Conservation (phyloP, 64 coral and sea anemone species). For the Trachythela sp. region DNA sequence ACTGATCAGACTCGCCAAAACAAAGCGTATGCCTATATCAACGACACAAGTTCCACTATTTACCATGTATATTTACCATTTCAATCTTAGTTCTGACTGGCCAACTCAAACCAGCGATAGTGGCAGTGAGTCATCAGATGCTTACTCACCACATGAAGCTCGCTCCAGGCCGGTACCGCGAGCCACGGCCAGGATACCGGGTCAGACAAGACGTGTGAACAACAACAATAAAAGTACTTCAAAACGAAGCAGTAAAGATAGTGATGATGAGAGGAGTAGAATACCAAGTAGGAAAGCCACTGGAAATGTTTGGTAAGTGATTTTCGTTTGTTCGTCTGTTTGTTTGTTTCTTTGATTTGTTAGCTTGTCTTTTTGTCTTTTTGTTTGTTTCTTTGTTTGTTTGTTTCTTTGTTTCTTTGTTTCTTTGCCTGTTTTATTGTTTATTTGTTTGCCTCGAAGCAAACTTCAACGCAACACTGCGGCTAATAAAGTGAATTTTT, state of each 20-base stretch:
- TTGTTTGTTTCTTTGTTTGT: too few relatives aligned
- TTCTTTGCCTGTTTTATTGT: too few relatives aligned
- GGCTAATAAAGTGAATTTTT: too few relatives aligned
- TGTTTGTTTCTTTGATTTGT: background rate
- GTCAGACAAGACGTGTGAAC: slow-evolving; percentile 31
- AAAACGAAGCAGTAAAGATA: slow-evolving; percentile 39
- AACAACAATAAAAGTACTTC: slow-evolving; percentile 53
- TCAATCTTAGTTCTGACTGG: slow-evolving; percentile 75
- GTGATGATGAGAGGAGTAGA: slow-evolving; percentile 69
- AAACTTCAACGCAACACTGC: too few relatives aligned
- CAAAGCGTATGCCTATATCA: too few relatives aligned
- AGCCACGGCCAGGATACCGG: slow-evolving; percentile 48
- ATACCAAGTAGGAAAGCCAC: slow-evolving; percentile 74
- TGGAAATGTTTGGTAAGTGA: slow-evolving; percentile 53
- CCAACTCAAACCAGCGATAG: slow-evolving; percentile 40
- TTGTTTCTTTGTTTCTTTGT: too few relatives aligned
- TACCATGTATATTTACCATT: too few relatives aligned
- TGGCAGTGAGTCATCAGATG: slow-evolving; percentile 82
- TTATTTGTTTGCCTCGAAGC: too few relatives aligned
- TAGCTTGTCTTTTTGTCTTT: background rate
- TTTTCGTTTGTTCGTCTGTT: background rate
- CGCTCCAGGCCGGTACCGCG: slow-evolving; percentile 61
- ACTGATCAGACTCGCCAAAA: too few relatives aligned
- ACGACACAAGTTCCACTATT: too few relatives aligned
- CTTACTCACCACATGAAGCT: slow-evolving; percentile 56